A percentile compares a stretch with the other conserved stretches of the same genome.
Evolutionary conservation across 2,797 vertebrate species (phyloP).

Genomic region (Scolopax bukidnonensis): DNA sequence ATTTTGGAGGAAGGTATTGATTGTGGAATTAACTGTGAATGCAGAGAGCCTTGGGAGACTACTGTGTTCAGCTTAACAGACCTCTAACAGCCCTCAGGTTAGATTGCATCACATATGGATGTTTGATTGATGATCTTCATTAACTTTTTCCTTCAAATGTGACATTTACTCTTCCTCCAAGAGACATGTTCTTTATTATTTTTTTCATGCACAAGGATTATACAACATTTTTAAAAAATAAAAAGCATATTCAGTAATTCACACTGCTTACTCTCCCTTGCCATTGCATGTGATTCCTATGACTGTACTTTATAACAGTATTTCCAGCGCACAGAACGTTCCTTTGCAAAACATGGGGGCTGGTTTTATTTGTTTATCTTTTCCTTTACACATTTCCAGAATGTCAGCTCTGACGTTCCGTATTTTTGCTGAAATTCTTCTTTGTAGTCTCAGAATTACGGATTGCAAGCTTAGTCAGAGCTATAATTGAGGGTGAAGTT

Average conservation of each 20-base stretch:
- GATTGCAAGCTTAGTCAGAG: slow-evolving; percentile 30
- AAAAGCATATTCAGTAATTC: not conserved
- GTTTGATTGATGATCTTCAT: not conserved
- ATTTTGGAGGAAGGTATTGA: not conserved
- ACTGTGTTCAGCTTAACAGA: rapidly evolving
- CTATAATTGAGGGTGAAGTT: slow-evolving; percentile 25
- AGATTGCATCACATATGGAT: not conserved
- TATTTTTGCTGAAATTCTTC: slow-evolving; percentile 15
- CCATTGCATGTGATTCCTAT: not conserved
- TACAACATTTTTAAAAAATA: not conserved
- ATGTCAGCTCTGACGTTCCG: not conserved
- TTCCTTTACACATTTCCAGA: slow-evolving; percentile 11
- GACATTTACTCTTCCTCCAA: not conserved
- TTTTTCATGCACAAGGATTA: not conserved
- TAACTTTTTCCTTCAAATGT: not conserved
- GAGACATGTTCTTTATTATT: not conserved
- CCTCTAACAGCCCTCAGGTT: not conserved
- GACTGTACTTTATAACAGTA: not conserved
- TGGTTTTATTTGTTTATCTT: slow-evolving; percentile 43
- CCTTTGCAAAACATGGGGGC: not conserved
- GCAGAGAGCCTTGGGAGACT: not conserved
- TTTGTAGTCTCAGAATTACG: slow-evolving; percentile 18
- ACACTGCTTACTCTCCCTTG: not conserved
- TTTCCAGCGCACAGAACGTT: not conserved
- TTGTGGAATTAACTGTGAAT: not conserved